These are phyloP conservation scores for Neosilurus mollespiculum DNA, from an alignment of 2,797 vertebrate genomes.

Conservation along the genomic window DNA sequence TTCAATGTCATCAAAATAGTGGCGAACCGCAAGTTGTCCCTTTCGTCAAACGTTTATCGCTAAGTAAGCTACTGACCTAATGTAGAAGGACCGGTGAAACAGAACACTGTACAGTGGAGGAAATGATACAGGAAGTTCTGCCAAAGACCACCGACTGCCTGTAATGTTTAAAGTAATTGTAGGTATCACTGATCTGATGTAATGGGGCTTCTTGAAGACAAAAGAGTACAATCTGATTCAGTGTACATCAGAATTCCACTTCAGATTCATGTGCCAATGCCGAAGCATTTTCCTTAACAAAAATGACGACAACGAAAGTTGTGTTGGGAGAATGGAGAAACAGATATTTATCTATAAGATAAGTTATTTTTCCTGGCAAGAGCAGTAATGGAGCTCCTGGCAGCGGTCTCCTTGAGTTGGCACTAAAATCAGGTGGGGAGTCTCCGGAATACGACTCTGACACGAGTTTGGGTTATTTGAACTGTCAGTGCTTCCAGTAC, in stretches of 20 bases:
- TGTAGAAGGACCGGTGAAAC: background rate
- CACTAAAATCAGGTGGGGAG: constrained; percentile 7
- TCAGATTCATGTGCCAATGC: background rate
- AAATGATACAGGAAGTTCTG: background rate
- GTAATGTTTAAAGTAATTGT: background rate
- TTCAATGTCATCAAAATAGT: too few relatives aligned
- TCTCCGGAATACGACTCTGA: background rate
- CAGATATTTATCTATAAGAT: background rate
- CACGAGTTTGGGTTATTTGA: constrained; percentile 35
- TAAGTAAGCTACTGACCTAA: background rate
- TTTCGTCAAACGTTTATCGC: too few relatives aligned
- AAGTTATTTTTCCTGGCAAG: background rate
- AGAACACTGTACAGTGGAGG: background rate
- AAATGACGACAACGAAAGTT: background rate
- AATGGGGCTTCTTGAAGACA: background rate
- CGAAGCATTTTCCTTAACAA: background rate
- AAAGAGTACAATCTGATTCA: background rate
- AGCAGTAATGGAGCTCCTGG: constrained; percentile 8
- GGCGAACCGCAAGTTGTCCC: too few relatives aligned
- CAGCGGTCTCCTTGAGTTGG: background rate
- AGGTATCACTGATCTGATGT: background rate
- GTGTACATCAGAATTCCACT: background rate
- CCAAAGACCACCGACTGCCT: background rate
- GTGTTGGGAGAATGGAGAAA: background rate
- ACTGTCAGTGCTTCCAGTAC: constrained; percentile 50